Evolutionary conservation across 1,140 invertebrate genomes (phyloP), one percentile per base, ranked within the genome.

Genomic region (Aphaenogaster ashmeadi): DNA sequence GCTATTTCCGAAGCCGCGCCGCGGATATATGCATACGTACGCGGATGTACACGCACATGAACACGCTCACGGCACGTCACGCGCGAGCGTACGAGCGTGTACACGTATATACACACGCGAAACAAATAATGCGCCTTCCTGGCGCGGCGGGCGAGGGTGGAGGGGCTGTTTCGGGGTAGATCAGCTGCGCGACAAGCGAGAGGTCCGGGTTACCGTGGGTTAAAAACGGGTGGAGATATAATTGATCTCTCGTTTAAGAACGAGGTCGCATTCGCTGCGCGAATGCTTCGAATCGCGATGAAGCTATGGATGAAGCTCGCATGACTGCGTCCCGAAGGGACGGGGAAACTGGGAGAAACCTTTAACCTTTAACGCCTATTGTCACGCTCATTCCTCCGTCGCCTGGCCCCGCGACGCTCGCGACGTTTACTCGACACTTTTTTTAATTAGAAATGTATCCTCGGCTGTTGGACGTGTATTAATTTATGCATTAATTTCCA

Each of bases 1-100:
- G 77, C 56, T 87, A 58, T 67, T 79, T 86, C 13, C 41, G 13
- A 21, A 36, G 41, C 41, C 44, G 18, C 15, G 5, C 11, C 0
- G 11, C 52, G 36, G 1, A 78, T 67, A 78, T 33, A 18, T 18
- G 7, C 33, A 13, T 18, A 27, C 33, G 6, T 41, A 13, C 15
- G 13, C 11, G 52, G 13, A 21, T 52, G 5, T 62, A 4, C 50
- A 44, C 27, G 9, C 15, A 6, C n/a, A 41, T 8, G 6, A 11
- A 2, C 1, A n/a, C 5, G 13, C 15, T 18, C 44, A 4, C 18
- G 11, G 4, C n/a, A 52, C 27, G 27, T 27, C 27, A 27, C 13
- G 7, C 11, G 6, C 6, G 4, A 27, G 27, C 13, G 11, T 38
- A 21, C 13, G 27, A 27, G 27, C 27, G 27, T 27, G 3, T 9